Evolutionary conservation across 1,140 invertebrate genomes (phyloP), one percentile per base, ranked within the genome.

Genomic region (Charaxes varanes): DNA sequence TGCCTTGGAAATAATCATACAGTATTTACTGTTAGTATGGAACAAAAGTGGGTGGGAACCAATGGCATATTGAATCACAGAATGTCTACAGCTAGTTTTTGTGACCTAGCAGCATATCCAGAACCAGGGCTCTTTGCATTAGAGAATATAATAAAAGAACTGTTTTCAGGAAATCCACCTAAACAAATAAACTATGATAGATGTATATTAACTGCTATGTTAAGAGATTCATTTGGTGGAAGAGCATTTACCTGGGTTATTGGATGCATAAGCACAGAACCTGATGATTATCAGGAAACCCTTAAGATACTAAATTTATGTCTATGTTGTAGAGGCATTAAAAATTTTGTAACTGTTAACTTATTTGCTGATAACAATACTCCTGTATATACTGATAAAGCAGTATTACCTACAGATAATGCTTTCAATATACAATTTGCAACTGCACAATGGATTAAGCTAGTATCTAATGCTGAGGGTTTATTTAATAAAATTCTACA

Each of bases 381-480:
- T 7, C 79, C 85, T 3, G 78, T 88, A 7, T 84, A 84, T 13
- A 60, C 73, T 7, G 85, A 87, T 8, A 82, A 86, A 47, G 59
- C 74, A 36, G 63, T 80, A 17, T 50, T 80, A 11, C 85, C 50
- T 64, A 65, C 16, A 84, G 79, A 71, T 37, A 82, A 79, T 50
- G 64, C 73, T 49, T 83, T 93, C 67, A 90, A 91, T 28, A 73
- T 94, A 36, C 91, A 93, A 68, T 94, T 94, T 84, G 92, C 92
- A 10, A 91, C 92, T 14, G 85, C 90, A 43, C 93, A 94, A 60
- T 92, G 92, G 89, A 89, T 92, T 2, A 93, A 93, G 64, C 67
- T 94, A 17, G 92, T 94, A 3, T 88, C 91, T 1, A 94, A 94
- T 85, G 93, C 93, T 4, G 92, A 94, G 71, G 90, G 91, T n/a